Percentiles rank a stretch among this genome's conserved stretches.
These are phyloP conservation scores for Cyprinodon diabolis DNA, from an alignment of 2,797 vertebrate genomes.

Conservation along the genomic window DNA sequence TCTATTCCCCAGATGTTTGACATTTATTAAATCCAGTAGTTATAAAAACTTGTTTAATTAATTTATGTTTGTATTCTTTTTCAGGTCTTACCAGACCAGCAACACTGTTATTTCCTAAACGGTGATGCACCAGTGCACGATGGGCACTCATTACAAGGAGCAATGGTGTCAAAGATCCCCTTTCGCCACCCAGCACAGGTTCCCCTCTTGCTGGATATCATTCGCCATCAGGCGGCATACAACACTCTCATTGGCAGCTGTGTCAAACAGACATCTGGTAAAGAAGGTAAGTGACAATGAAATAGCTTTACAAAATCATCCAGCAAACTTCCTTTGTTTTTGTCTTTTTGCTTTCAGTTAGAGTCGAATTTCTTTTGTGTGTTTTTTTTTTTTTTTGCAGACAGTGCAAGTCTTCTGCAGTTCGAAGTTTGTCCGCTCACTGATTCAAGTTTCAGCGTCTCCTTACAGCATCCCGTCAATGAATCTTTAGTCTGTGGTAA, in stretches of 20 bases:
- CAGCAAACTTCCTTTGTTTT: neutral
- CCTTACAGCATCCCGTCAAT: conserved; percentile 98
- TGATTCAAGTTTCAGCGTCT: conserved; percentile 95
- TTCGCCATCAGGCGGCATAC: conserved; percentile 94
- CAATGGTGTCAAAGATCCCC: conserved; percentile 91
- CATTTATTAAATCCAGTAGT: neutral
- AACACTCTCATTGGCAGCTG: conserved; percentile 97
- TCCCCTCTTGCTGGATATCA: conserved; percentile 90
- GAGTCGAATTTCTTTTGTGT: neutral
- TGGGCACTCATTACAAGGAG: conserved; percentile 90
- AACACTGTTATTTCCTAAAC: conserved; percentile 98
- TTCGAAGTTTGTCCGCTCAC: conserved; percentile 98
- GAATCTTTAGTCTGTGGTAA: conserved; percentile 98
- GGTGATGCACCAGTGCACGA: conserved; percentile 95
- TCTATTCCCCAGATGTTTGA: neutral
- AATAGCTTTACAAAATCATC: neutral
- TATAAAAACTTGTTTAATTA: neutral
- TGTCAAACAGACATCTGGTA: conserved; percentile 91
- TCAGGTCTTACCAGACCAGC: conserved; percentile 95
- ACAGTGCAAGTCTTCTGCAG: conserved; percentile 92
- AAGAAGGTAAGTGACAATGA: conserved; percentile 84
- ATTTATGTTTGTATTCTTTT: conserved; percentile 4
- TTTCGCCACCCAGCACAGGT: conserved; percentile 96
- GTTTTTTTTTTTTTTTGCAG: conserved; percentile 66
- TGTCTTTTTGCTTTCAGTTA: neutral